Evolutionary conservation across 2,113 vertebrate species (phyloP), one percentile per base, ranked within the genome.

Genomic region (Macquaria australasica): DNA sequence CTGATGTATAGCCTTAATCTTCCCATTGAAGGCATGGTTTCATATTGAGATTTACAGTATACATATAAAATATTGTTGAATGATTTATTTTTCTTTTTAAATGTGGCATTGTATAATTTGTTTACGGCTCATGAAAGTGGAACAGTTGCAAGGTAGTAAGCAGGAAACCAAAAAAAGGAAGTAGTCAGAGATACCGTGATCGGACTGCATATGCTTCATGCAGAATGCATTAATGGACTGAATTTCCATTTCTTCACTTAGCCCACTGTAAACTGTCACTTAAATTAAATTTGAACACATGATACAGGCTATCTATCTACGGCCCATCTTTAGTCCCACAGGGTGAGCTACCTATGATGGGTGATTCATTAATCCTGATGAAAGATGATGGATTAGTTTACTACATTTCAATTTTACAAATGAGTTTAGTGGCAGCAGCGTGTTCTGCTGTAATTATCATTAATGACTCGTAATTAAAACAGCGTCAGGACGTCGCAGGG

Each of bases 391-490:
- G n/a, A 58, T 55, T 45, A 31, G n/a, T 69, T 59, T n/a, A n/a
- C 43, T n/a, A 1, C 20, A n/a, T 51, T 66, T 28, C 28, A 1
- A 31, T 77, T 60, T 53, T 23, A 77, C 23, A 73, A 70, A 76
- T 72, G 39, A 43, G 41, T 89, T 78, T 64, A 43, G 20, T 23
- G 9, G 31, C 41, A 81, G 60, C 34, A 48, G 23, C 50, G 34
- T 84, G 55, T 73, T 88, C 73, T 77, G 39, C 28, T 80, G 64
- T 90, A 81, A 91, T 90, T 70, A 72, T 58, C 53, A 72, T 81
- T 80, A 77, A 87, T 88, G 45, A 64, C 8, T 79, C 25, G n/a
- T 88, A 89, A 89, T 88, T 89, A 87, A 60, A 34, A 75, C 50
- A 20, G 70, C 73, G 62, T 81, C 60, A 58, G 55, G 55, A 77